phyloP scores from a whole-genome alignment of 2,113 vertebrate species.

The Paratilapia polleni region DNA sequence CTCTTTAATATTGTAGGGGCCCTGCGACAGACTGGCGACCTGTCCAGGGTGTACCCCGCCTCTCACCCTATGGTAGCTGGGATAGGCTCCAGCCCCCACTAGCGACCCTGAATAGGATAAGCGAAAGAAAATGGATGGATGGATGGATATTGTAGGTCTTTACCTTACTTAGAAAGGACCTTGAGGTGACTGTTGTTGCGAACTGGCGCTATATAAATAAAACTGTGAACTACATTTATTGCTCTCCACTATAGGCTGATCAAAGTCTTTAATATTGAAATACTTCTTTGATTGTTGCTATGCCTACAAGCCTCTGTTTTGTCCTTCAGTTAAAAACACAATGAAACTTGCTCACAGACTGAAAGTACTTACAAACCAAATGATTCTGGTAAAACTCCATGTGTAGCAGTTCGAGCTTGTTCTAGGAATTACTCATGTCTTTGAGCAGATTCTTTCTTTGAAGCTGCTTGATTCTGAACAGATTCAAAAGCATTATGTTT shows the following conservation, averaged over 20 bases:
- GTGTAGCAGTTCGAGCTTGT: constrained; percentile 4
- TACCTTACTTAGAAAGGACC: neutral
- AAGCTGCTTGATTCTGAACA: constrained; percentile 24
- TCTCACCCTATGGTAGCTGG: no score
- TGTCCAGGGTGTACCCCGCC: no score
- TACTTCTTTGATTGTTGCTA: neutral
- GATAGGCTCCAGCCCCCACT: no score
- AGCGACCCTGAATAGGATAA: no score
- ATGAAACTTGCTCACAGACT: neutral
- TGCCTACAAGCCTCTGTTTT: neutral
- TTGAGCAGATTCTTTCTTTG: constrained; percentile 20
- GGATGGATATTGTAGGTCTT: no score
- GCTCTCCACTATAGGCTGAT: neutral
- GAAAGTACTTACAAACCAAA: neutral
- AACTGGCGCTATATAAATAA: neutral
- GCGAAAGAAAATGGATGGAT: no score
- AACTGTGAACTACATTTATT: neutral
- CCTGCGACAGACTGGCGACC: no score
- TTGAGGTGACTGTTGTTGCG: neutral
- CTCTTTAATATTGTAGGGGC: neutral
- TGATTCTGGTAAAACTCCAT: neutral
- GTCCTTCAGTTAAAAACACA: neutral
- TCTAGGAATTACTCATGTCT: constrained; percentile 4
- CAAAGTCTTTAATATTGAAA: neutral
- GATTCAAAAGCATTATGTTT: constrained; percentile 9